Conservation (phyloP, 53 echinoderm and acorn worm genomes). For the Crossaster papposus region DNA sequence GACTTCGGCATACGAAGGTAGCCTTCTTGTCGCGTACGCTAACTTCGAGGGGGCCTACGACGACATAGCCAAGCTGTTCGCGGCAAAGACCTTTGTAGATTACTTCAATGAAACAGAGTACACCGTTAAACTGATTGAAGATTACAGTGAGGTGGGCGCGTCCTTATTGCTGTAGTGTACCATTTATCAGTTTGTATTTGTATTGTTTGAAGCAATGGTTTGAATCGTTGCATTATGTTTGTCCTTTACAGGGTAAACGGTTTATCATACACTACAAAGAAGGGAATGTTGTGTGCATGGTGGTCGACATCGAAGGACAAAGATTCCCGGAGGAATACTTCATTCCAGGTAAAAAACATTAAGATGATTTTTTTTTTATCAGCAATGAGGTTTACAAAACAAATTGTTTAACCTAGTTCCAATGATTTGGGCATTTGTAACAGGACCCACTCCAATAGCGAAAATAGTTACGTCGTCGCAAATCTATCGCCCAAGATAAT, state of each 20-base stretch:
- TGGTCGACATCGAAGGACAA: not conserved
- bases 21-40: not conserved
- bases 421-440: no score
- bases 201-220: no score
- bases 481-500: no score
- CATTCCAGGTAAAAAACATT: not conserved
- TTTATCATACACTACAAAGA: not conserved
- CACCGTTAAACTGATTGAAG: not conserved
- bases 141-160: not conserved
- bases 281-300: not conserved
- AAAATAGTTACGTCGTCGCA: no score
- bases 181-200: no score
- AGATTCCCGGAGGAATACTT: not conserved
- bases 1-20: not conserved
- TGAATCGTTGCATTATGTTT: no score
- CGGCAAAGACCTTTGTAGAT: not conserved
- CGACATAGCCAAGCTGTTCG: not conserved
- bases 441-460: no score
- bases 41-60: not conserved
- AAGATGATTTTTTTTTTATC: no score
- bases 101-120: not conserved
- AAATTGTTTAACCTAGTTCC: no score
- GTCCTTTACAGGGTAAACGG: not conserved
- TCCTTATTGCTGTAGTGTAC: not conserved
- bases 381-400: no score